Evolutionary conservation across 2,888 invertebrate genomes (phyloP).

Genomic region (Drosophila meridiana): DNA sequence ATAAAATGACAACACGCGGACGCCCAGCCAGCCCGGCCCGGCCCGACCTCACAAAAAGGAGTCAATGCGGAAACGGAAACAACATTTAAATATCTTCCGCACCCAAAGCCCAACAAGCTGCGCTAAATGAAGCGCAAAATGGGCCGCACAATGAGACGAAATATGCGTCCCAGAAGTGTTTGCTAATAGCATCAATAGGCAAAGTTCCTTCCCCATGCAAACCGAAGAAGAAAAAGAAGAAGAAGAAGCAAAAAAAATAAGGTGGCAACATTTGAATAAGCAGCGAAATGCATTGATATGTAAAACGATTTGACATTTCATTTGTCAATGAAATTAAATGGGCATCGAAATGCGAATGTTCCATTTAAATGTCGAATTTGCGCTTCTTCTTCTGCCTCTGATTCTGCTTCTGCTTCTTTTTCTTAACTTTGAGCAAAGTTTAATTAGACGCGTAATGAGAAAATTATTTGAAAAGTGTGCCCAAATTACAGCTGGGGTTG

Average conservation of each 20-base stretch:
- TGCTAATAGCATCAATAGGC: conserved; percentile 68
- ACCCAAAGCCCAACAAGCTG: conserved; percentile 23
- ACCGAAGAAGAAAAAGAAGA: neutral
- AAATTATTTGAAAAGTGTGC: conserved; percentile 19
- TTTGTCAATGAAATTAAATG: conserved; percentile 77
- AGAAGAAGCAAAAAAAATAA: neutral
- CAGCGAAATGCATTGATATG: conserved; percentile 73
- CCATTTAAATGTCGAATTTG: conserved; percentile 31
- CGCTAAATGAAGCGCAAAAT: conserved; percentile 75
- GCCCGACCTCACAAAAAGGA: conserved; percentile 19
- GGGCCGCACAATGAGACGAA: conserved; percentile 61
- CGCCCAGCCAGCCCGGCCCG: neutral
- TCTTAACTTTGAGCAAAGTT: conserved; percentile 19
- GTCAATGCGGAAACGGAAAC: conserved; percentile 61
- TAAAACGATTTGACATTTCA: conserved; percentile 74
- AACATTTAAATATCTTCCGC: conserved; percentile 69
- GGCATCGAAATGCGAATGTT: conserved; percentile 29
- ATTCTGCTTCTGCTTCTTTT: neutral
- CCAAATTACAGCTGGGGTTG: conserved; percentile 1
- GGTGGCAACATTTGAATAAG: conserved; percentile 50
- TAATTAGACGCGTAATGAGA: conserved; percentile 38
- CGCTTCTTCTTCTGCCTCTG: neutral
- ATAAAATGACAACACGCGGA: conserved; percentile 46
- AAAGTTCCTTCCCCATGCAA: conserved; percentile 23
- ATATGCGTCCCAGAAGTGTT: conserved; percentile 50